phyloP scores from a whole-genome alignment of 2,888 invertebrate genomes.

The Drosophila maculinotata region DNA sequence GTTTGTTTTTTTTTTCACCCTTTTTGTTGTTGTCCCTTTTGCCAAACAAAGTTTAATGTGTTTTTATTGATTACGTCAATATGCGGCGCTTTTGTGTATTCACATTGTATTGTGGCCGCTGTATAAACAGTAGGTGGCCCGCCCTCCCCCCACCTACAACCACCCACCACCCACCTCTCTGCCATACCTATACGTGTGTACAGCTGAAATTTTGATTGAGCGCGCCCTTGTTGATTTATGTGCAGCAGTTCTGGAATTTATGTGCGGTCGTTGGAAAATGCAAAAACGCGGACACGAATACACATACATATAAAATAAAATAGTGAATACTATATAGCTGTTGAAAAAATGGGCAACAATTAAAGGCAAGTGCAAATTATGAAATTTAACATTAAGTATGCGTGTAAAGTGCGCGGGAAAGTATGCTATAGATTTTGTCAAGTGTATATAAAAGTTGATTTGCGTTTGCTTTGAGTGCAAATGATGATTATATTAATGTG shows the following conservation, averaged over 20 bases:
- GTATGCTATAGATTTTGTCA: conserved; percentile 33
- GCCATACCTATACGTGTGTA: conserved; percentile 14
- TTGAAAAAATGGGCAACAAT: conserved; percentile 5
- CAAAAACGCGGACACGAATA: conserved; percentile 17
- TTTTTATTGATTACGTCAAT: conserved; percentile 68
- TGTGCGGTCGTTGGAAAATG: conserved; percentile 55
- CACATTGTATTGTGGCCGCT: conserved; percentile 46
- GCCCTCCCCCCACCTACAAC: neutral
- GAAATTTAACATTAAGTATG: conserved; percentile 39
- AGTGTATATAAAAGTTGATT: conserved; percentile 1
- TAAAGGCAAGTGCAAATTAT: conserved; percentile 17
- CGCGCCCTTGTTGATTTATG: conserved; percentile 68
- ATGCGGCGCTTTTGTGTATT: conserved; percentile 27
- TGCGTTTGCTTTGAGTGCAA: neutral
- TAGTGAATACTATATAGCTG: conserved; percentile 1
- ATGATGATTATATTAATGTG: conserved; percentile 1
- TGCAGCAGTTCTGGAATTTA: conserved; percentile 64
- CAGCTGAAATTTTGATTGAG: conserved; percentile 67
- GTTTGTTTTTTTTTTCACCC: conserved; percentile 2
- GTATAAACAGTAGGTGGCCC: conserved; percentile 27
- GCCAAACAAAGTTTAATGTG: conserved; percentile 68
- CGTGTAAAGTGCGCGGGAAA: conserved; percentile 1
- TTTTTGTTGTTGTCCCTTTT: conserved; percentile 15
- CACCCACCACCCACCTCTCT: neutral
- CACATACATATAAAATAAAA: conserved; percentile 6